Base-by-base conservation (phyloP, 1,140 invertebrate species). In the Bradysia coprophila region DNA sequence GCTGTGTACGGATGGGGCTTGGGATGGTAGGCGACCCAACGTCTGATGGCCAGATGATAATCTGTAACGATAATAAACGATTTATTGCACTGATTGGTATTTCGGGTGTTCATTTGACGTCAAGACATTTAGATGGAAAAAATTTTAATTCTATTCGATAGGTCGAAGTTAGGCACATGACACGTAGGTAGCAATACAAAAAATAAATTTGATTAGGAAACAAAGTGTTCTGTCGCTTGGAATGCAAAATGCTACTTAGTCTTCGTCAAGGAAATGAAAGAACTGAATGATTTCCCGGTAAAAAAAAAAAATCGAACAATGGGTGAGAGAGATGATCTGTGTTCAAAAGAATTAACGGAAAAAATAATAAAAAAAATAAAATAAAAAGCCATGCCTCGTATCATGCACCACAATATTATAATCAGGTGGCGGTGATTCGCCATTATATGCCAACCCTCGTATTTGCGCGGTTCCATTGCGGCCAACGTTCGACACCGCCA, bases 11-110 rank as follows among this genome's bases (percentile, higher is more conserved):
- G 56, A 49, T 45, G 61, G 58, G 58, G 38, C 38, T 44, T 53
- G 49, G 42, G 63, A 63, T 11, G 63, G 60, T 50, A 64, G 45
- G 9, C 69, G 62, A 34, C 69, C 68, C 31, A 71, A 57, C 41
- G 69, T 71, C 48, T 69, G 67, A 40, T 61, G 58, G 11, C 58
- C 58, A 23, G 56, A 59, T 45, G 11, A 39, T 4, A 34, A 3
- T 34, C 32, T 34, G 18, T 31, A 21, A 6, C 24, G 24, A 28
- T 8, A 6, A 28, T 28, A 28, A 28, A 28, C 13, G 24, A 28
- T 13, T 8, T 8, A 13, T 28, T 8, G 13, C 24, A 28, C 24
- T n/a, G n/a, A n/a, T n/a, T n/a, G n/a, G n/a, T n/a, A n/a, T n/a
- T n/a, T n/a, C n/a, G n/a, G n/a, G n/a, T n/a, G n/a, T n/a, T n/a